Conservation (phyloP, 2,888 invertebrate genomes). For the Agrenia bidenticulata region DNA sequence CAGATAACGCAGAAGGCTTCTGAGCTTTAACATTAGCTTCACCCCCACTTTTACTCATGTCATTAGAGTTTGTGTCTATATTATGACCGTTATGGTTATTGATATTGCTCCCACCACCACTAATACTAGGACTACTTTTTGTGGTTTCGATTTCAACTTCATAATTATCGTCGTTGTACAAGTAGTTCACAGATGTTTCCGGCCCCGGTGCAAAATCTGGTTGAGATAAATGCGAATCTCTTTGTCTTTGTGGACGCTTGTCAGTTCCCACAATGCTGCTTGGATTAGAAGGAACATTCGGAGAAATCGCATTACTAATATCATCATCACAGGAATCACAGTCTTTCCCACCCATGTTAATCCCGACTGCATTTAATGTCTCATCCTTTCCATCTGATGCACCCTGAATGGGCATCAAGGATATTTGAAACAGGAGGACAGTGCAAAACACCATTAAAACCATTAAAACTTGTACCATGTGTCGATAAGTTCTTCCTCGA, state of each 20-base stretch:
- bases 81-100: slow-evolving; percentile 12
- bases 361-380: background rate
- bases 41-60: slow-evolving; percentile 12
- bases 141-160: slow-evolving; percentile 22
- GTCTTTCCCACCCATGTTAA: slow-evolving; percentile 1
- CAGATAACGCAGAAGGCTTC: background rate
- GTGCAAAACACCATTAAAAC: slow-evolving; percentile 37
- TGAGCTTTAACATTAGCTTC: background rate
- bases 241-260: background rate
- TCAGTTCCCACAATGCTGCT: slow-evolving; percentile 6
- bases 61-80: background rate
- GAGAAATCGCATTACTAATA: slow-evolving; percentile 1
- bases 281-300: background rate
- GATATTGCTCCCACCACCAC: slow-evolving; percentile 6
- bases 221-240: slow-evolving; percentile 7
- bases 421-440: slow-evolving; percentile 29
- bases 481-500: slow-evolving; percentile 19
- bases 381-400: background rate
- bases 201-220: slow-evolving; percentile 28
- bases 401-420: background rate
- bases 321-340: slow-evolving; percentile 32
- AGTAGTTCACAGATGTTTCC: slow-evolving; percentile 38
- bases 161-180: slow-evolving; percentile 33
- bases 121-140: no score
- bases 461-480: slow-evolving; percentile 30